Conservation (phyloP, 2,888 invertebrate species). For the Caenorhabditis sinica region DNA sequence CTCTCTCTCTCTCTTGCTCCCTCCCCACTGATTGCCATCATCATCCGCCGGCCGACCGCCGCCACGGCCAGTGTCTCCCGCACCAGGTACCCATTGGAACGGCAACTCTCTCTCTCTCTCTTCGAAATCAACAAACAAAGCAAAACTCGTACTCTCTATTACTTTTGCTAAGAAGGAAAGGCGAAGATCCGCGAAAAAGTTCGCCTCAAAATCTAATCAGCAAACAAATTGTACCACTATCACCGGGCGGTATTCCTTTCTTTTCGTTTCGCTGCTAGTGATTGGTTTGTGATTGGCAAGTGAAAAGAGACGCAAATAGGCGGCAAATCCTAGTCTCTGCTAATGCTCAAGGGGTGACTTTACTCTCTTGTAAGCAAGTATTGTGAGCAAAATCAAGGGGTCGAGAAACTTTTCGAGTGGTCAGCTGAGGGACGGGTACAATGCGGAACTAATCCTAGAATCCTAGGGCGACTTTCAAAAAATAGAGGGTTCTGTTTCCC, state of each 20-base stretch:
- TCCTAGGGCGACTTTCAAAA: too few relatives aligned
- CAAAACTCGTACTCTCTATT: slow-evolving; percentile 35
- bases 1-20: slow-evolving; percentile 12
- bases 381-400: neutral
- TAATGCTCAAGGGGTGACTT: neutral
- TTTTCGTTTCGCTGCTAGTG: too few relatives aligned
- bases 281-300: slow-evolving; percentile 12
- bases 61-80: slow-evolving; percentile 6
- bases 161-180: slow-evolving; percentile 7
- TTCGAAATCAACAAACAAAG: slow-evolving; percentile 58
- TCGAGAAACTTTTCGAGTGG: neutral
- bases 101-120: slow-evolving; percentile 36
- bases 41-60: neutral
- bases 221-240: slow-evolving; percentile 69
- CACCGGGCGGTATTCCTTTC: slow-evolving; percentile 61
- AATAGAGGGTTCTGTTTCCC: too few relatives aligned
- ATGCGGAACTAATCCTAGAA: too few relatives aligned
- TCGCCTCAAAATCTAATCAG: slow-evolving; percentile 64
- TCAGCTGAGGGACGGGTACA: neutral
- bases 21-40: neutral
- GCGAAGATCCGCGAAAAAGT: slow-evolving; percentile 47
- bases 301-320: slow-evolving; percentile 40
- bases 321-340: too few relatives aligned
- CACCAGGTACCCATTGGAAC: slow-evolving; percentile 66
- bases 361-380: neutral